Percentiles rank a stretch among this genome's conserved stretches.
Conservation (phyloP, 1,140 invertebrate species). For the Tetramorium alpestre region DNA sequence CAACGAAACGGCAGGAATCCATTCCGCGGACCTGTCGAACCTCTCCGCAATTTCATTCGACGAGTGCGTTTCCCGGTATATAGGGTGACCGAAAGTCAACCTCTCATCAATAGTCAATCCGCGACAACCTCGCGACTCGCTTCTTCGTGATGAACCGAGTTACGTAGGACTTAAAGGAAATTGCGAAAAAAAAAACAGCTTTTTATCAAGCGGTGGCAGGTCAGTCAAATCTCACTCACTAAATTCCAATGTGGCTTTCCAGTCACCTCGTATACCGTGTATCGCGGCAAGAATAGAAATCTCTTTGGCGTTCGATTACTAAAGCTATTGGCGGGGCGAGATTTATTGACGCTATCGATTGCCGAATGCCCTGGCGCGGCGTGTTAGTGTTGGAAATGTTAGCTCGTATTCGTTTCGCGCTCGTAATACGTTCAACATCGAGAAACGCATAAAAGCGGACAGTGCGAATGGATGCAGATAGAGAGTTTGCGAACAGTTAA, state of each 20-base stretch:
- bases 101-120: neutral
- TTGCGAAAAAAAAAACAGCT: neutral
- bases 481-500: constrained; percentile 56
- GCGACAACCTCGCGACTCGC: neutral
- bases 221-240: neutral
- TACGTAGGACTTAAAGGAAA: neutral
- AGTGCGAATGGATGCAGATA: constrained; percentile 60
- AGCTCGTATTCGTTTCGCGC: constrained; percentile 38
- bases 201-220: neutral
- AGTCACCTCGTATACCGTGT: constrained; percentile 42
- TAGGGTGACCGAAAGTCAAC: neutral
- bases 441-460: constrained; percentile 48
- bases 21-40: constrained; percentile 46
- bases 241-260: constrained; percentile 25
- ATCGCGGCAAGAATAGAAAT: constrained; percentile 59
- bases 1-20: constrained; percentile 43
- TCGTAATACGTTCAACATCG: constrained; percentile 55
- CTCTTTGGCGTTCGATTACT: constrained; percentile 60
- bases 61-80: neutral
- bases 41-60: constrained; percentile 41
- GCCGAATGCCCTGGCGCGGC: constrained; percentile 19
- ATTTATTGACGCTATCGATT: constrained; percentile 62
- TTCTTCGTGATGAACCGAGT: neutral
- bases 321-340: constrained; percentile 53
- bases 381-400: constrained; percentile 48